Base-by-base conservation (phyloP, 2,113 vertebrate species). In the Euleptes europaea region DNA sequence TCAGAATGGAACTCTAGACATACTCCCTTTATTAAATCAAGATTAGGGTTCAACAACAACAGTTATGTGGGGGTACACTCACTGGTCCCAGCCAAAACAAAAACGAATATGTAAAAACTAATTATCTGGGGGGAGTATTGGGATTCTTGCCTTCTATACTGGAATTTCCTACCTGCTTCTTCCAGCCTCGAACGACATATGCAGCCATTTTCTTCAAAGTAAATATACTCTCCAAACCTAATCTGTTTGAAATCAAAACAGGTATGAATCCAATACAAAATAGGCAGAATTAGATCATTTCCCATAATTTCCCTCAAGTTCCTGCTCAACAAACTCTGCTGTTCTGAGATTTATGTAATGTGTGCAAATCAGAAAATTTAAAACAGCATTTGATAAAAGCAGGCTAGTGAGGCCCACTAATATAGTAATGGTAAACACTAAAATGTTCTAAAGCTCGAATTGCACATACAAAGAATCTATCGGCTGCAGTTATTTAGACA, bases 161-260 rank as follows among this genome's bases (percentile, higher is more conserved):
- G 60, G 26, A 23, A 63, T 63, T 15, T 0, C 9, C 47, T 82
- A 87, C 77, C 57, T 33, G 15, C 7, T 97, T 99, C 98, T 95
- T 82, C 95, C 90, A 87, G 88, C 91, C 93, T 96, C 88, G 92
- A 95, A 84, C 95, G 91, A 94, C 97, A 98, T 94, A 99, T 94
- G 82, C 96, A 96, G 85, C 97, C 96, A 21, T 95, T 94, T 86
- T 98, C 97, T 92, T 97, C 94, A 88, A 97, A 97, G 92, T 99
- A 99, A 51, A 97, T 91, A 89, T 97, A 97, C 33, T 96, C 93
- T 60, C 91, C 96, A 86, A 97, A 96, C 74, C 85, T 96, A 38
- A 98, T 90, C 98, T 99, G 94, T 84, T 74, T 84, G 92, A 85
- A 77, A 35, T 79, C 44, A 93, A 93, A 95, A 23, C n/a, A 90